phyloP scores from a whole-genome alignment of 2,888 invertebrate species.

The Autographa gamma region DNA sequence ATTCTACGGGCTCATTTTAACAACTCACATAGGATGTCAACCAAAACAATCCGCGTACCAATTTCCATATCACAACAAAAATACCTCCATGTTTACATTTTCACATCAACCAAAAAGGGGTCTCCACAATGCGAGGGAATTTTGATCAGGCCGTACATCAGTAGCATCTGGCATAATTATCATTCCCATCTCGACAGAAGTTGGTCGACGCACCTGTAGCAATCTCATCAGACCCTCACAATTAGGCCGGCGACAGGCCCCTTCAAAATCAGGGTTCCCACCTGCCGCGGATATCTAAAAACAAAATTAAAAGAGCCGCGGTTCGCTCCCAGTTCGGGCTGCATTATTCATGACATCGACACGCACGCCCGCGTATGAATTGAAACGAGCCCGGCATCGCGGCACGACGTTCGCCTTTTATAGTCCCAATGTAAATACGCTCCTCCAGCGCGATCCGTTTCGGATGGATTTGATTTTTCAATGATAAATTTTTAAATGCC shows the following conservation, averaged over 20 bases:
- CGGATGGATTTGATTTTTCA: constrained; percentile 57
- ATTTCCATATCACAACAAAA: constrained; percentile 43
- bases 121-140: constrained; percentile 12
- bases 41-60: constrained; percentile 7
- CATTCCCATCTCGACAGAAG: constrained; percentile 26
- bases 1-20: neutral
- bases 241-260: constrained; percentile 23
- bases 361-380: constrained; percentile 72
- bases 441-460: constrained; percentile 43
- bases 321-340: constrained; percentile 52
- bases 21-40: constrained; percentile 13
- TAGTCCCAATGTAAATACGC: constrained; percentile 67
- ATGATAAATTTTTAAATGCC: constrained; percentile 50
- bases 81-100: constrained; percentile 21
- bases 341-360: constrained; percentile 69
- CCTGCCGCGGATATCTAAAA: constrained; percentile 47
- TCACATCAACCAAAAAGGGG: constrained; percentile 20
- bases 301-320: constrained; percentile 57
- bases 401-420: constrained; percentile 64
- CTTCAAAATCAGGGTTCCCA: constrained; percentile 41
- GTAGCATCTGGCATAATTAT: constrained; percentile 34
- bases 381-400: constrained; percentile 61
- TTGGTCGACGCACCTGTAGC: constrained; percentile 27
- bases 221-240: constrained; percentile 38
- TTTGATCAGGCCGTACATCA: constrained; percentile 18